These are phyloP conservation scores for Merluccius polli DNA, from an alignment of 2,797 vertebrate genomes.

Conservation along the genomic window DNA sequence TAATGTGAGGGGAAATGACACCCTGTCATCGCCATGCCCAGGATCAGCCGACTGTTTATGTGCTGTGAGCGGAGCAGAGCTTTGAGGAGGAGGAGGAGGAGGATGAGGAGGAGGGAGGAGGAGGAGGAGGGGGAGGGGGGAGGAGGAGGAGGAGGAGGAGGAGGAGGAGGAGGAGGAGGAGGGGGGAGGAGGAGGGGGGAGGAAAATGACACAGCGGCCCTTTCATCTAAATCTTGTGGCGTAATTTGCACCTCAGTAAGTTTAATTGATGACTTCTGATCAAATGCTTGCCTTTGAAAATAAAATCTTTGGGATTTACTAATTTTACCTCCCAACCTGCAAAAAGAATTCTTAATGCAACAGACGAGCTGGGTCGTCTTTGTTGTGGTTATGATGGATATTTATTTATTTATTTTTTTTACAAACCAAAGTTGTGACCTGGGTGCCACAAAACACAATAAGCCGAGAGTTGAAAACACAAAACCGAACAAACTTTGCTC, in stretches of 20 bases:
- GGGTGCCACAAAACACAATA: background rate
- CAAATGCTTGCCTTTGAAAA: conserved; percentile 77
- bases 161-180: conserved; percentile 16
- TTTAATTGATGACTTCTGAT: conserved; percentile 82
- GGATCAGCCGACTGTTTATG: conserved; percentile 67
- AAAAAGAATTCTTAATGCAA: conserved; percentile 80
- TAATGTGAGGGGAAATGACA: conserved; percentile 75
- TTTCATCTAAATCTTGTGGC: conserved; percentile 78
- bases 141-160: conserved; percentile 68
- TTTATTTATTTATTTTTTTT: background rate
- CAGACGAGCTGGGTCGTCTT: conserved; percentile 55
- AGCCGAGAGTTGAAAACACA: background rate
- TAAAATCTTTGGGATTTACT: conserved; percentile 66
- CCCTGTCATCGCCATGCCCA: conserved; percentile 68
- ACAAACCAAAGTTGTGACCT: background rate
- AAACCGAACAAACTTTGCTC: background rate
- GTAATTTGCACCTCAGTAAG: conserved; percentile 75
- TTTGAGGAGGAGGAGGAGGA: conserved; percentile 40
- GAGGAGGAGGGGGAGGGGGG: conserved; percentile 4
- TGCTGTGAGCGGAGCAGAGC: conserved; percentile 56
- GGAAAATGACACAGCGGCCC: conserved; percentile 69
- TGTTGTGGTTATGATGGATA: conserved; percentile 49
- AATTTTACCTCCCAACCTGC: conserved; percentile 60
- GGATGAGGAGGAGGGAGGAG: conserved; percentile 64
- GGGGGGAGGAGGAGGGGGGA: conserved; percentile 55